Conservation (phyloP, 2,888 invertebrate species). For the Callosobruchus maculatus region DNA sequence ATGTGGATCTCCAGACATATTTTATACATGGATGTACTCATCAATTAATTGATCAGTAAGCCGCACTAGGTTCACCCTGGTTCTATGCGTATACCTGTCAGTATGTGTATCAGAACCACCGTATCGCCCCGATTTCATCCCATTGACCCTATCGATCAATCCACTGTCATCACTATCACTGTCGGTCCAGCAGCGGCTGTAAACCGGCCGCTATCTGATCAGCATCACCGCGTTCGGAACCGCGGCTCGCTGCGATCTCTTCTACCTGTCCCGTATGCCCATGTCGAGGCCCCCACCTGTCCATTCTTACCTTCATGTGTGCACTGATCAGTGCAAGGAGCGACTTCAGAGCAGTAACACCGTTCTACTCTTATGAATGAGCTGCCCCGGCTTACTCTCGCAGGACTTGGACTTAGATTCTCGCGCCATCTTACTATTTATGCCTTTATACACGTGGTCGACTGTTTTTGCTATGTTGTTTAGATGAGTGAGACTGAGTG, state of each 20-base stretch:
- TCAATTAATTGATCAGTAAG: too few relatives aligned
- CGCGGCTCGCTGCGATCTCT: conserved; percentile 40
- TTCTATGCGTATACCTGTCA: neutral
- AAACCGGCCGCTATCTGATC: neutral
- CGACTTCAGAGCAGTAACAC: conserved; percentile 49
- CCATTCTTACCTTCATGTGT: conserved; percentile 49
- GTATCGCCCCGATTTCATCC: neutral
- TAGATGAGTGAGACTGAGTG: neutral
- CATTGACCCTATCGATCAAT: conserved; percentile 1
- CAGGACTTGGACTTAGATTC: neutral
- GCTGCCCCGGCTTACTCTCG: neutral
- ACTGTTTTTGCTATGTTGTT: neutral
- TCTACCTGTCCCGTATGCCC: conserved; percentile 34
- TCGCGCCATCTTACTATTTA: neutral
- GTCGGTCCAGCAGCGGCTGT: neutral
- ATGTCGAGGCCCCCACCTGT: conserved; percentile 41
- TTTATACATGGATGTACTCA: too few relatives aligned
- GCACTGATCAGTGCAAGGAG: conserved; percentile 50
- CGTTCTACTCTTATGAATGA: neutral
- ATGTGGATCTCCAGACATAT: too few relatives aligned
- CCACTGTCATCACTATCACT: neutral
- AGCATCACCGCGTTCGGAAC: conserved; percentile 26
- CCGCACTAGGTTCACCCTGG: too few relatives aligned
- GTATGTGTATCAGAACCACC: neutral
- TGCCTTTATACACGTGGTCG: neutral